Conservation (phyloP, 1,140 invertebrate genomes). For the Diorhabda sublineata region DNA sequence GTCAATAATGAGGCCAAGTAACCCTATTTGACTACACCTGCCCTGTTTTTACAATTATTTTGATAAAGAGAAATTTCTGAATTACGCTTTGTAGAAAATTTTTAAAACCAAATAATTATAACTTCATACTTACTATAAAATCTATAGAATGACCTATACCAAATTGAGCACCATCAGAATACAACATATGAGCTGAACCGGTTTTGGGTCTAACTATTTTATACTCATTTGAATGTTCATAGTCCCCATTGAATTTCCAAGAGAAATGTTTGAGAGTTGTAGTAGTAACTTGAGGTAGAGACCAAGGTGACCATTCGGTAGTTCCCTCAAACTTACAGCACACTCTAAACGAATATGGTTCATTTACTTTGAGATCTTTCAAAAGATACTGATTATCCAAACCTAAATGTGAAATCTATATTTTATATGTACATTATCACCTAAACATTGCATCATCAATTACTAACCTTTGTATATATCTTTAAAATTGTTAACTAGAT, state of each 20-base stretch:
- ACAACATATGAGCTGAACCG: slow-evolving; percentile 20
- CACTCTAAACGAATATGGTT: slow-evolving; percentile 39
- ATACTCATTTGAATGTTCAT: slow-evolving; percentile 32
- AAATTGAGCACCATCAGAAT: slow-evolving; percentile 34
- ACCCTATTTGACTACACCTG: neutral
- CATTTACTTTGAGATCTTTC: slow-evolving; percentile 31
- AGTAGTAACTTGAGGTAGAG: slow-evolving; percentile 30
- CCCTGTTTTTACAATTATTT: neutral
- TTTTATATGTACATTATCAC: too few species aligned
- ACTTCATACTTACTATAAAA: slow-evolving; percentile 35
- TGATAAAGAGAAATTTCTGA: neutral
- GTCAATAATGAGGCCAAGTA: neutral
- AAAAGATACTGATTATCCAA: slow-evolving; percentile 34
- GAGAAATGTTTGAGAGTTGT: slow-evolving; percentile 33
- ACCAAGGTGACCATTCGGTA: slow-evolving; percentile 38
- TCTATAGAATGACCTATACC: slow-evolving; percentile 35
- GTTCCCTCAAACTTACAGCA: slow-evolving; percentile 40
- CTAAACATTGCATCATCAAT: too few species aligned
- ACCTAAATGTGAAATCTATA: slow-evolving; percentile 21
- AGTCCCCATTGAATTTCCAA: slow-evolving; percentile 30
- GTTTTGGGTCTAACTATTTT: slow-evolving; percentile 30
- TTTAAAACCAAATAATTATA: neutral
- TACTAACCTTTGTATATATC: slow-evolving; percentile 34
- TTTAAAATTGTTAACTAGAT: slow-evolving; percentile 29
- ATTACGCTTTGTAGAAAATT: neutral